Evolutionary conservation across 2,797 vertebrate genomes (phyloP).

Genomic region (Odontamblyopus rebecca): DNA sequence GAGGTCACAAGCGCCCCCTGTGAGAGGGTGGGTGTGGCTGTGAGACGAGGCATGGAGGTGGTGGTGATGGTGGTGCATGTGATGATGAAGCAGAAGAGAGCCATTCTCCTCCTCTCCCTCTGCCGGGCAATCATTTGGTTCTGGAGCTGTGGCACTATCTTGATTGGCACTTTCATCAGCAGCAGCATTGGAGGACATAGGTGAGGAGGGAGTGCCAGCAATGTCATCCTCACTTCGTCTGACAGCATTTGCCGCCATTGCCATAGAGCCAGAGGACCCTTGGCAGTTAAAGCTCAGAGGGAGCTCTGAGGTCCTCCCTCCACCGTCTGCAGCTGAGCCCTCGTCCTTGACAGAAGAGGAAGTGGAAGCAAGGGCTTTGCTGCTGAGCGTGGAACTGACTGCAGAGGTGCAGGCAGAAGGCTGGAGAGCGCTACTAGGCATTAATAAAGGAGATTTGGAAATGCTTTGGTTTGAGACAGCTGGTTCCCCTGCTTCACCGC

Average conservation of each 20-base stretch:
- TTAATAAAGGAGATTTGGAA: slow-evolving; percentile 99
- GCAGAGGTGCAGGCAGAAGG: slow-evolving; percentile 87
- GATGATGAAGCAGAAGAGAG: slow-evolving; percentile 81
- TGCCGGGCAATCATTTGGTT: slow-evolving; percentile 96
- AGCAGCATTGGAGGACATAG: slow-evolving; percentile 76
- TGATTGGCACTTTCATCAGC: slow-evolving; percentile 99
- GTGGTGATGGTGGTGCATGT: slow-evolving; percentile 87
- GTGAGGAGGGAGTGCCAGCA: slow-evolving; percentile 76
- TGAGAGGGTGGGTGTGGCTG: slow-evolving; percentile 82
- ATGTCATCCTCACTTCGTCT: slow-evolving; percentile 90
- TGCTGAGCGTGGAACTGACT: slow-evolving; percentile 81
- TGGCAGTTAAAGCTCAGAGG: slow-evolving; percentile 99
- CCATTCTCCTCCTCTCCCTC: slow-evolving; percentile 94
- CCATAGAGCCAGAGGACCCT: slow-evolving; percentile 76
- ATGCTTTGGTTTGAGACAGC: slow-evolving; percentile 99
- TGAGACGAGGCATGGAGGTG: slow-evolving; percentile 80
- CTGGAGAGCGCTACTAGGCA: slow-evolving; percentile 98
- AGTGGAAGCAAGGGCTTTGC: slow-evolving; percentile 89
- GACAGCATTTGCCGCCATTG: slow-evolving; percentile 75
- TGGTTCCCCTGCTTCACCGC: slow-evolving; percentile 88
- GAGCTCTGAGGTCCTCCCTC: slow-evolving; percentile 86
- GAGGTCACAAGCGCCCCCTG: slow-evolving; percentile 89
- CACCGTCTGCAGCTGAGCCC: slow-evolving; percentile 86
- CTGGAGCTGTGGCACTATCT: slow-evolving; percentile 98
- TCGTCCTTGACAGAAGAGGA: slow-evolving; percentile 90